A percentile compares a stretch with the other conserved stretches of the same genome.
phyloP scores from a whole-genome alignment of 2,113 vertebrate species.

The Scomber colias region DNA sequence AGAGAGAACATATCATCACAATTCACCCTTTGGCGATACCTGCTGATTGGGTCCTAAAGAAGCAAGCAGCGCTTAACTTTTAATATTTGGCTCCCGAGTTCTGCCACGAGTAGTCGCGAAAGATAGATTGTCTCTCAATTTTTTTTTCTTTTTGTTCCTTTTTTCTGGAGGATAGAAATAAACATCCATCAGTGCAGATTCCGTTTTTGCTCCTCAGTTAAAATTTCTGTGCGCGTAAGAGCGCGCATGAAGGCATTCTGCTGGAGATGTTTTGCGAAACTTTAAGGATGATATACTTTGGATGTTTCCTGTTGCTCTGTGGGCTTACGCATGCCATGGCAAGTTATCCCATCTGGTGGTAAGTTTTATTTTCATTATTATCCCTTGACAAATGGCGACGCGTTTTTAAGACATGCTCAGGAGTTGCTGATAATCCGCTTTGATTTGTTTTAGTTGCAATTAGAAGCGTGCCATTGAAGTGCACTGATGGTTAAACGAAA shows the following conservation, averaged over 20 bases:
- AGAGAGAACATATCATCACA: conserved; percentile 84
- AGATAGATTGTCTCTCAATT: conserved; percentile 55
- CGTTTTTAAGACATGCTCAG: neutral
- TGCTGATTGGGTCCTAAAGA: conserved; percentile 89
- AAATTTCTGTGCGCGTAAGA: conserved; percentile 71
- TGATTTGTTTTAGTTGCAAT: neutral
- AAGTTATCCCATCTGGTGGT: conserved; percentile 96
- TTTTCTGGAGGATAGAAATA: conserved; percentile 48
- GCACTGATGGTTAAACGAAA: neutral
- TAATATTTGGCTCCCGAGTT: conserved; percentile 85
- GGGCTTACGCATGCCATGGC: conserved; percentile 89
- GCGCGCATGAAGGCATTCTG: conserved; percentile 78
- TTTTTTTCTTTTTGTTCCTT: too few relatives aligned
- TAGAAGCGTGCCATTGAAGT: conserved; percentile 7
- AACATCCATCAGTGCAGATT: conserved; percentile 39
- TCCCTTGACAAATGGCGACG: neutral
- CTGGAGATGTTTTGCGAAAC: conserved; percentile 83
- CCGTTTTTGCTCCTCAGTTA: conserved; percentile 51
- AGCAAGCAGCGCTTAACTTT: conserved; percentile 82
- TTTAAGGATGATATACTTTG: conserved; percentile 89
- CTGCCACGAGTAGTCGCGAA: conserved; percentile 82
- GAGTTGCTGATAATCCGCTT: neutral
- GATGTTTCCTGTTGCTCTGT: conserved; percentile 91
- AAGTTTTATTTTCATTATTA: conserved; percentile 80
- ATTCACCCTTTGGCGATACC: conserved; percentile 90